Evolutionary conservation across 2,797 vertebrate species (phyloP).

Genomic region (Argya squamiceps): DNA sequence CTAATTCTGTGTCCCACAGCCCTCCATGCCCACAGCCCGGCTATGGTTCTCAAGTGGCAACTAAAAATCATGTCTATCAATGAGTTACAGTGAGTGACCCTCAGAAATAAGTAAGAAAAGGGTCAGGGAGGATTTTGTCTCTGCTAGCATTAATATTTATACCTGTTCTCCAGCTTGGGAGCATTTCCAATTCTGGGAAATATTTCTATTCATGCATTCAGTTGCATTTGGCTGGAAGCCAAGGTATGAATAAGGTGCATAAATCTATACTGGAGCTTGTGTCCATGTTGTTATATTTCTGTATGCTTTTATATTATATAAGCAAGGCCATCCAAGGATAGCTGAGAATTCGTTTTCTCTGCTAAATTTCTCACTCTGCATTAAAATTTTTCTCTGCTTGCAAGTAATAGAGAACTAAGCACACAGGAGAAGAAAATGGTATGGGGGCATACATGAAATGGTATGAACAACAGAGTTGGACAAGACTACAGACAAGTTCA

Average conservation of each 20-base stretch:
- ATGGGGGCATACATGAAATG: not conserved
- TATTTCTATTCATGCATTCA: not conserved
- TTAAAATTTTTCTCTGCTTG: constrained; percentile 42
- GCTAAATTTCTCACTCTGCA: not conserved
- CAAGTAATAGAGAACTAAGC: not conserved
- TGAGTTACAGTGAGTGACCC: not conserved
- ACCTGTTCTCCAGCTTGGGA: not conserved
- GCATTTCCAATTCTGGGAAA: not conserved
- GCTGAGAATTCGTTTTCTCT: not conserved
- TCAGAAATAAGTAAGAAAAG: not conserved
- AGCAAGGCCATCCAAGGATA: not conserved
- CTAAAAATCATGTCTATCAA: not conserved
- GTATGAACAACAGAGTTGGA: not conserved
- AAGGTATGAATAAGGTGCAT: constrained; percentile 19
- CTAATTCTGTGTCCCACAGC: not conserved
- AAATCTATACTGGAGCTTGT: not conserved
- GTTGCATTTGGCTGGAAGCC: not conserved
- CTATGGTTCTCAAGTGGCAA: not conserved
- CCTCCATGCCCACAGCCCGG: not conserved
- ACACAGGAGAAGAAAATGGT: not conserved
- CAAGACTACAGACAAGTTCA: not conserved
- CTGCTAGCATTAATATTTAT: not conserved
- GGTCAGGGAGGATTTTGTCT: not conserved
- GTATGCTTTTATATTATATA: not conserved
- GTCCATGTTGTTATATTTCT: not conserved